Base-by-base conservation (phyloP, 37 sponge, comb jelly and placozoan species). In the Agelas oroides region DNA sequence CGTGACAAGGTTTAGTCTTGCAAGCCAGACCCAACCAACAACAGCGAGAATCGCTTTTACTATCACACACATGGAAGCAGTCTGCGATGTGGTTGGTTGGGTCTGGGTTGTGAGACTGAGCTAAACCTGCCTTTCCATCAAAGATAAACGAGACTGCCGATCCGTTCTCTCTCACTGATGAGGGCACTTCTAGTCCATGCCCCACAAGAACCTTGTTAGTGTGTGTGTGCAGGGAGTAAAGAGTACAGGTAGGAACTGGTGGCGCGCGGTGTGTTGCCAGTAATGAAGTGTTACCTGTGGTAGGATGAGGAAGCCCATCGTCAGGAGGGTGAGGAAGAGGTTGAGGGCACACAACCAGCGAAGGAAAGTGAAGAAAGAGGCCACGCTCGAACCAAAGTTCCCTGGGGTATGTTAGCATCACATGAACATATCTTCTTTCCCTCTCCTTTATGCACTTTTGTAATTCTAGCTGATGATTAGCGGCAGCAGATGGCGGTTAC, bases 321-420 rank as follows among this genome's bases (percentile, higher is more conserved):
- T 53, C 11, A 88, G 56, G 20, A 95, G 17, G 30, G 83, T 24
- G 53, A 95, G 67, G 62, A 53, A 18, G 11, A 91, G 70, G 77
- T 95, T 91, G 71, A 95, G 83, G 20, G 76, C 74, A 75, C 88
- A 95, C 59, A 95, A 46, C 92, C 89, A 91, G 14, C 95, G 88
- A 17, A 91, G 75, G 65, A 95, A 92, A 27, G 32, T 66, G 55
- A 95, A 95, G 79, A 81, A 95, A 0, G 92, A 91, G 1, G 92
- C 92, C 18, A 95, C 95, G 83, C 89, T 85, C 2, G 95, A 84
- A 18, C 95, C 95, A 87, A 87, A 94, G 25, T 86, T 71, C 12
- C 93, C 92, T 92, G 34, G 30, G 54, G 19, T 5, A 23, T 28
- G 27, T 28, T n/a, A n/a, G n/a, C n/a, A 25, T 15, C 27, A 75